Evolutionary conservation across 2,113 vertebrate genomes (phyloP), one percentile per base, ranked within the genome.

Genomic region (Dinomys branickii): DNA sequence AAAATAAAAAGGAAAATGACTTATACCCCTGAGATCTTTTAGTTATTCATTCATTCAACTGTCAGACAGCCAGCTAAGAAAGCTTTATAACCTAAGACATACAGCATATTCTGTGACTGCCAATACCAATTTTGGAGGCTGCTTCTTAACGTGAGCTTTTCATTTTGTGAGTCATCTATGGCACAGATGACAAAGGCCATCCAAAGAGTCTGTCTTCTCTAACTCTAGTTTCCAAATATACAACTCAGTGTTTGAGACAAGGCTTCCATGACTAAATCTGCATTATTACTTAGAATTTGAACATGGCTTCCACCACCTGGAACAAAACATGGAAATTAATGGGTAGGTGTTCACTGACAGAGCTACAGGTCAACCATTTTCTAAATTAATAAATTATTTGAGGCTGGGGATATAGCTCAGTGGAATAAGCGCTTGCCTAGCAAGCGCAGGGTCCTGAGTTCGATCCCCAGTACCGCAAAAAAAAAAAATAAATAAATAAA

Each of bases 51-150:
- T 78, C 71, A 82, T n/a, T 83, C 7, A 6, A 47, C 22, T 85
- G 61, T 82, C 93, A 33, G 35, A 17, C 0, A 16, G 33, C 35
- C 63, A 17, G n/a, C 38, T 5, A 44, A 69, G 44, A 41, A n/a
- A 84, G 16, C 33, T 77, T 81, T 38, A 26, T 52, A 20, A 71
- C 22, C 2, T 9, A 41, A 73, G 50, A 9, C n/a, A 1, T 7
- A 17, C 22, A 58, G 2, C 5, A 5, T 22, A 1, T 6, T 65
- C 71, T 56, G 22, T 56, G 75, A 30, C 12, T 16, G 12, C 82
- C 38, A 47, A 59, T 0, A 8, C 14, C 1, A 0, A 59, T 73
- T 71, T 54, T 1, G 5, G 41, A 8, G 24, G 47, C 7, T 0
- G 8, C 35, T 0, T 26, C 92, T 38, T 63, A 56, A 88, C 1